Base-by-base conservation (phyloP, 1,140 invertebrate genomes). In the Drosophila prosaltans region DNA sequence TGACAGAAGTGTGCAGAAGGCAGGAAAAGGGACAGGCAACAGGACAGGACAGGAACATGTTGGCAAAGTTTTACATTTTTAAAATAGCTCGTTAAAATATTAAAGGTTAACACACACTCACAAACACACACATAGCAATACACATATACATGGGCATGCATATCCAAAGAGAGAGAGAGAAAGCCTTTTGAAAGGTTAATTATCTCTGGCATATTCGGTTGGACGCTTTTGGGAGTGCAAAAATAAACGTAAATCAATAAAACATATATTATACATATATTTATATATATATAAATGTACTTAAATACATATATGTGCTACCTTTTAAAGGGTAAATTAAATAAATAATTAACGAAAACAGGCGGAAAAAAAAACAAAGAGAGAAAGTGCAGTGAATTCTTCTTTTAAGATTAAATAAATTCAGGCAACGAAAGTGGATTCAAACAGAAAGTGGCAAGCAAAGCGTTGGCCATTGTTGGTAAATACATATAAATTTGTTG, bases 21-120 rank as follows among this genome's bases (percentile, higher is more conserved):
- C 45, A 59, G 76, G 73, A 66, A 66, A 72, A 57, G 59, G 74
- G 80, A 72, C 68, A 73, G 48, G 59, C 60, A 55, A n/a, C 26
- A 30, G 58, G 79, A n/a, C 51, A 68, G 69, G n/a, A 57, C 62
- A 69, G 65, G 60, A 73, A 58, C 71, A 90, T 88, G 84, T 81
- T 89, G 83, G 84, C 69, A 70, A 81, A 89, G 84, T 89, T 89
- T 88, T 89, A 74, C 74, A 90, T 89, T 88, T 89, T 89, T 81
- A 89, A 89, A 89, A 81, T 81, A 78, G 74, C 84, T 89, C 72
- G 80, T 89, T 89, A 89, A 89, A 89, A 84, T 89, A 84, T 89
- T 89, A 89, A 89, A 89, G 80, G 83, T 88, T 83, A 83, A 89
- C 45, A 65, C 64, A 66, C 67, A 60, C 58, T 72, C 67, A 45